Evolutionary conservation across 2,113 vertebrate species (phyloP).

Genomic region (Eurystomus gularis): DNA sequence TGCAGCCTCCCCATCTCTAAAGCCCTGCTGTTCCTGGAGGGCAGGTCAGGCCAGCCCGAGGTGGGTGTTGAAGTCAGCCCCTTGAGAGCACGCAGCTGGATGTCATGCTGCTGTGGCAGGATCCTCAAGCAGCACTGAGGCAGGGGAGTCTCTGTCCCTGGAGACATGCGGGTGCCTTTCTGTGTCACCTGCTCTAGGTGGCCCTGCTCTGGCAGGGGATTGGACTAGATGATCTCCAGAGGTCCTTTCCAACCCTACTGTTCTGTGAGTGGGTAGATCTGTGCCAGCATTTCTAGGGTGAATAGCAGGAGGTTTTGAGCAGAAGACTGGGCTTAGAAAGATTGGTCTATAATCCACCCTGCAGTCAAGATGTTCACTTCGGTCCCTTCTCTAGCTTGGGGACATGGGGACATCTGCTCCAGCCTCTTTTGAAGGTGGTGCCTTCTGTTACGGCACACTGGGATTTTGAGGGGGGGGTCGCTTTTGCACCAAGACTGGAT

Average conservation of each 20-base stretch:
- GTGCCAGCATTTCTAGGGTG: no score
- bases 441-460: neutral
- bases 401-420: neutral
- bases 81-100: no score
- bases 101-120: no score
- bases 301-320: neutral
- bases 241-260: no score
- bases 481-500: neutral
- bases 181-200: no score
- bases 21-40: accelerated
- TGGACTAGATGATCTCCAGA: no score
- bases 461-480: neutral
- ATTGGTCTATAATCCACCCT: neutral
- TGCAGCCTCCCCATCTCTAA: no score
- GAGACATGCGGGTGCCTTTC: no score
- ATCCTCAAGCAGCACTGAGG: no score
- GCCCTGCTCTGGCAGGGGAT: no score
- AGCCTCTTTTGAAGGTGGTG: neutral
- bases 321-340: neutral
- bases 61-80: neutral
- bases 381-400: neutral
- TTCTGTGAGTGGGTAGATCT: no score
- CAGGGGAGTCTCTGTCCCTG: no score
- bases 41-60: neutral
- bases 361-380: neutral